These are phyloP conservation scores for Anolis sagrei DNA, from an alignment of 2,113 vertebrate genomes.

Conservation along the genomic window DNA sequence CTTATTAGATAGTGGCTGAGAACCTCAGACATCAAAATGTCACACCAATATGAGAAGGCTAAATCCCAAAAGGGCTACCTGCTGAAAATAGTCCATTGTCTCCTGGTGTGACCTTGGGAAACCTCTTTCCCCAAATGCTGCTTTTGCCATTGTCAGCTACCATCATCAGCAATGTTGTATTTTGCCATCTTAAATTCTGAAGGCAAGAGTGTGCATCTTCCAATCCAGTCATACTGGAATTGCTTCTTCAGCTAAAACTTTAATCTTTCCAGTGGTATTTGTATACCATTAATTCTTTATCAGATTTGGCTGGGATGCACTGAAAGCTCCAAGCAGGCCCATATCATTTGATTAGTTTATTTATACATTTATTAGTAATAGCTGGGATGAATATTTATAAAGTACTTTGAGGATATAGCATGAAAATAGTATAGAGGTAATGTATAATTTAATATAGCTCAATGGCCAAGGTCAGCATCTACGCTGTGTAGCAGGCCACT, in stretches of 20 bases:
- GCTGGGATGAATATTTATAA: neutral
- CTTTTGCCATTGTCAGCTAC: neutral
- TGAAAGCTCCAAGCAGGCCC: neutral
- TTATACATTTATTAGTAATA: neutral
- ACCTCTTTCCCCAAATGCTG: neutral
- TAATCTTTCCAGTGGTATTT: slow-evolving; percentile 23
- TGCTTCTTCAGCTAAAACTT: slow-evolving; percentile 24
- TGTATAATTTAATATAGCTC: slow-evolving; percentile 8
- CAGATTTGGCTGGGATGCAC: slow-evolving; percentile 4
- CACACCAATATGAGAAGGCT: neutral
- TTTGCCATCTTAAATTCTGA: neutral
- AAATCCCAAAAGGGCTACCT: neutral
- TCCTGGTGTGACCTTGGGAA: neutral
- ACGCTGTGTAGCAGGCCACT: slow-evolving; percentile 33
- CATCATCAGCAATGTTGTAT: neutral
- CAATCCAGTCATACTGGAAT: neutral
- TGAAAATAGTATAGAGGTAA: slow-evolving; percentile 8
- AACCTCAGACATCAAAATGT: neutral
- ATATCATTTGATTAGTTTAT: slow-evolving; percentile 15
- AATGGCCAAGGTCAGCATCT: neutral
- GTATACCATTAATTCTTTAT: slow-evolving; percentile 28
- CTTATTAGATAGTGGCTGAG: neutral
- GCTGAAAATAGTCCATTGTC: neutral
- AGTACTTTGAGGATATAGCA: slow-evolving; percentile 20
- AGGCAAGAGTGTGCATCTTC: neutral